A percentile compares a stretch with the other conserved stretches of the same genome.
phyloP scores from a whole-genome alignment of 2,113 vertebrate species.

The Stomatorhinus ivindoensis region DNA sequence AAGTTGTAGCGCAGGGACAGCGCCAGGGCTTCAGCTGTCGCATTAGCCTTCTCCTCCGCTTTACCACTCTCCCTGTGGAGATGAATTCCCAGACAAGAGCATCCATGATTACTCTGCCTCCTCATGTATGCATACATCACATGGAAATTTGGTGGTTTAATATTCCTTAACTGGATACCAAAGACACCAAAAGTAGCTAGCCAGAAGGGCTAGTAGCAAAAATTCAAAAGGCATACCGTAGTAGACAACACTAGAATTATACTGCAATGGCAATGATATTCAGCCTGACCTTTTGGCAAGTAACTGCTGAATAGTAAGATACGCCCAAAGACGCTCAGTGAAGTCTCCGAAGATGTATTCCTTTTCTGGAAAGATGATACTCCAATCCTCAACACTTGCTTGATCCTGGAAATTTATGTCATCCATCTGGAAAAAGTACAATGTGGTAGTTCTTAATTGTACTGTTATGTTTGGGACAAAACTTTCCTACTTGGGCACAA shows the following conservation, averaged over 20 bases:
- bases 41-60: constrained; percentile 47
- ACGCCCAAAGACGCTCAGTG: constrained; percentile 73
- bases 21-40: constrained; percentile 58
- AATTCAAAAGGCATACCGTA: neutral
- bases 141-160: neutral
- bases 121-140: neutral
- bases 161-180: neutral
- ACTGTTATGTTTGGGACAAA: neutral
- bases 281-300: constrained; percentile 61
- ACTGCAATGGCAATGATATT: neutral
- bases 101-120: neutral
- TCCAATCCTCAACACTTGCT: constrained; percentile 42
- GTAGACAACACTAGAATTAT: neutral
- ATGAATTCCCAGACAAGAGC: neutral
- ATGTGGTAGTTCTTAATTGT: neutral
- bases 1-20: constrained; percentile 78
- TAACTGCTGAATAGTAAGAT: constrained; percentile 74
- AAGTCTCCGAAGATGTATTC: constrained; percentile 72
- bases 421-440: constrained; percentile 33
- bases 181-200: neutral
- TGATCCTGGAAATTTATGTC: constrained; percentile 44
- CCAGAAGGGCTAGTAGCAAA: neutral
- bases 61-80: constrained; percentile 56
- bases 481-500: neutral
- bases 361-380: constrained; percentile 57